These are phyloP conservation scores for Fistularia tabacaria DNA, from an alignment of 2,797 vertebrate species.

Conservation along the genomic window DNA sequence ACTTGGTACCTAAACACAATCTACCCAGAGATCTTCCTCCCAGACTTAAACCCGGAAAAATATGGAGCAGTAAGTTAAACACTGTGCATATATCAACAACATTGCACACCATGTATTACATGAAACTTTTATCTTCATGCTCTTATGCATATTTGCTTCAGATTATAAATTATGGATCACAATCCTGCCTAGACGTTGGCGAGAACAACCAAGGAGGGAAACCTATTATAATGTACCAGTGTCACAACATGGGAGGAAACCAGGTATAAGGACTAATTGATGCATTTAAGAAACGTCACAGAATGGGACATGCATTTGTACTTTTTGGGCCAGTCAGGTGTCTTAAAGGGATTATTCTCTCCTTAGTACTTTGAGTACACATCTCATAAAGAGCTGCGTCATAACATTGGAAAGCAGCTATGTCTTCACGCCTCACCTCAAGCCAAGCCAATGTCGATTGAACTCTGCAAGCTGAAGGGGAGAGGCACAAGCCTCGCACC, in stretches of 20 bases:
- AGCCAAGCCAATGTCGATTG: conserved; percentile 67
- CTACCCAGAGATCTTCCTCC: conserved; percentile 93
- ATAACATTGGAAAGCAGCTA: conserved; percentile 90
- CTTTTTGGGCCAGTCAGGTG: background rate
- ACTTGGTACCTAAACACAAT: conserved; percentile 93
- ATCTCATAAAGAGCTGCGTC: conserved; percentile 85
- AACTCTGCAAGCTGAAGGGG: conserved; percentile 80
- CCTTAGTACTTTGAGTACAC: conserved; percentile 92
- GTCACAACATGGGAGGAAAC: conserved; percentile 96
- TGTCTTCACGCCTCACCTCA: conserved; percentile 75
- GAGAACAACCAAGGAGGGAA: conserved; percentile 88
- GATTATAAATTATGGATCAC: conserved; percentile 83
- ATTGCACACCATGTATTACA: background rate
- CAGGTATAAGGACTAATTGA: conserved; percentile 74
- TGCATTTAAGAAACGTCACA: too few relatives aligned
- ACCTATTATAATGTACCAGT: conserved; percentile 88
- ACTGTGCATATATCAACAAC: background rate
- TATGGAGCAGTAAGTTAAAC: conserved; percentile 85
- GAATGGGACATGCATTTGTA: too few relatives aligned
- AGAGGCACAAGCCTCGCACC: conserved; percentile 73
- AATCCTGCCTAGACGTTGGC: conserved; percentile 86
- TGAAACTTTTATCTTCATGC: background rate
- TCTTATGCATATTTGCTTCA: conserved; percentile 49
- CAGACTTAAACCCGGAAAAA: conserved; percentile 81
- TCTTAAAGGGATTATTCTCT: conserved; percentile 30